phyloP scores from a whole-genome alignment of 2,888 invertebrate genomes.

The Rhorus exstirpatorius region DNA sequence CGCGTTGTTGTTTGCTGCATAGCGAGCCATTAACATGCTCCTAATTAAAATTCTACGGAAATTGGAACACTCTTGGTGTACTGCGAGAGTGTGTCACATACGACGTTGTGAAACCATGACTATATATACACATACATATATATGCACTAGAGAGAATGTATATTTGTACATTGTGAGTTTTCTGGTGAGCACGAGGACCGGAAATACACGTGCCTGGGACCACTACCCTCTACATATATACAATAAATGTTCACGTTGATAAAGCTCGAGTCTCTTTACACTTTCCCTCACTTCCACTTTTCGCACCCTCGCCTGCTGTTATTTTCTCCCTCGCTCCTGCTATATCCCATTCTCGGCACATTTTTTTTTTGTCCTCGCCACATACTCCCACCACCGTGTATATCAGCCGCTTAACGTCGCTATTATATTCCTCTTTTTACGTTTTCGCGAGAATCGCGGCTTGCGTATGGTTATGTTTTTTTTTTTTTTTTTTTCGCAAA shows the following conservation, averaged over 20 bases:
- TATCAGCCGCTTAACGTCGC: slow-evolving; percentile 68
- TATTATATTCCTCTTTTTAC: slow-evolving; percentile 63
- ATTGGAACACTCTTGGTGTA: slow-evolving; percentile 76
- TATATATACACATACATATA: not conserved
- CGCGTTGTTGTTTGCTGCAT: slow-evolving; percentile 14
- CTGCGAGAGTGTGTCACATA: slow-evolving; percentile 63
- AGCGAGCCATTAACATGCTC: slow-evolving; percentile 81
- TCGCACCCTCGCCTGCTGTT: slow-evolving; percentile 54
- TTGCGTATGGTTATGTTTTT: slow-evolving; percentile 30
- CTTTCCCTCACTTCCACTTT: slow-evolving; percentile 52
- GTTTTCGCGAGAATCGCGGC: slow-evolving; percentile 10
- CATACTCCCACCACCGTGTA: slow-evolving; percentile 52
- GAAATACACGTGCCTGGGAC: slow-evolving; percentile 43
- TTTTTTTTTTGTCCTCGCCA: slow-evolving; percentile 32
- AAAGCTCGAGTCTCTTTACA: slow-evolving; percentile 40
- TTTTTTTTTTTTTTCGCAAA: slow-evolving; percentile 14
- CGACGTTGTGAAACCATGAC: not conserved
- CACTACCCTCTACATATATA: slow-evolving; percentile 10
- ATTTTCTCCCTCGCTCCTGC: slow-evolving; percentile 52
- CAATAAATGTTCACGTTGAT: slow-evolving; percentile 25
- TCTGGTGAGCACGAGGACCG: slow-evolving; percentile 42
- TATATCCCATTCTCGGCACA: slow-evolving; percentile 43
- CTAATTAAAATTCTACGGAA: slow-evolving; percentile 85
- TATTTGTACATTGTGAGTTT: slow-evolving; percentile 26
- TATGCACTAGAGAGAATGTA: not conserved